Evolutionary conservation across 2,113 vertebrate genomes (phyloP).

Genomic region (Myotis yumanensis): DNA sequence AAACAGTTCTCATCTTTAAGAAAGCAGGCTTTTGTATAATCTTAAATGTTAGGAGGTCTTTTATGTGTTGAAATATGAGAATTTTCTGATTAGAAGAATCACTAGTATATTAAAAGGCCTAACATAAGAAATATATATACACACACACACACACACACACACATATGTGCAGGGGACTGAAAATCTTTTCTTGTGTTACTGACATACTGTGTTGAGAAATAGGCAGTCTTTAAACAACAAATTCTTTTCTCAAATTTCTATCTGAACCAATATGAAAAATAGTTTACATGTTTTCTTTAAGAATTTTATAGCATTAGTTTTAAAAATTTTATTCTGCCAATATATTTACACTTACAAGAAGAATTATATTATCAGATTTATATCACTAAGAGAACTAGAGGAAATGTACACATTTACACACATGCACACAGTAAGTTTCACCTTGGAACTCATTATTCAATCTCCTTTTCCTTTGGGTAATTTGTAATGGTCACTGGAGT

Average conservation of each 20-base stretch:
- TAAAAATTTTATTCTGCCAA: neutral
- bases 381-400: neutral
- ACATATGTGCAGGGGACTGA: neutral
- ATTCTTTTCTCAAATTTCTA: constrained; percentile 21
- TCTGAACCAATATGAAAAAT: neutral
- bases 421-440: constrained; percentile 7
- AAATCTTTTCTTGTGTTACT: neutral
- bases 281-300: constrained; percentile 1
- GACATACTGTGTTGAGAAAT: constrained; percentile 24
- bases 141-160: no score
- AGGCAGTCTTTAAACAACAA: neutral
- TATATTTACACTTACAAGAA: constrained; percentile 9
- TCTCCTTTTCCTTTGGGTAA: constrained; percentile 46
- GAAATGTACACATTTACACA: constrained; percentile 26
- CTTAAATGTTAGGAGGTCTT: constrained; percentile 9
- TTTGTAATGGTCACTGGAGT: constrained; percentile 54
- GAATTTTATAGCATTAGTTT: constrained; percentile 40
- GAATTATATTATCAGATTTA: constrained; percentile 6
- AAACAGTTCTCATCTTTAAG: constrained; percentile 26
- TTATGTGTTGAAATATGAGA: constrained; percentile 43
- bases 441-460: constrained; percentile 5
- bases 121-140: neutral
- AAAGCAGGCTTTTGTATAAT: constrained; percentile 47
- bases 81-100: constrained; percentile 45
- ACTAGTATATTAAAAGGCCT: constrained; percentile 34